phyloP scores from a whole-genome alignment of 2,113 vertebrate species.

The Misgurnus anguillicaudatus region DNA sequence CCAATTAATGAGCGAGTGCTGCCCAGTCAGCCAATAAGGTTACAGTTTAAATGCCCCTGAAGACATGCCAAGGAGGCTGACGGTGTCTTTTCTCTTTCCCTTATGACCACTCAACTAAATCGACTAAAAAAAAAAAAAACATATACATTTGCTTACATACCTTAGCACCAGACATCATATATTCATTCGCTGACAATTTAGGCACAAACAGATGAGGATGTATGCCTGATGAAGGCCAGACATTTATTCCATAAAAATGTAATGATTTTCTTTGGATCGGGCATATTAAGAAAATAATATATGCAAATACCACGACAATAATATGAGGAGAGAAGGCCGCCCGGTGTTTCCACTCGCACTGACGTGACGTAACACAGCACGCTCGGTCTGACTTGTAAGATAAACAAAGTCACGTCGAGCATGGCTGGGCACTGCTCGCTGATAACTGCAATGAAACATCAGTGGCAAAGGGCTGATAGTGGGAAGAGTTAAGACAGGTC shows the following conservation, averaged over 20 bases:
- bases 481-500: slow-evolving; percentile 17
- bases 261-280: background rate
- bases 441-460: slow-evolving; percentile 1
- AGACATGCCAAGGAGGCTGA: slow-evolving; percentile 19
- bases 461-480: background rate
- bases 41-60: slow-evolving; percentile 42
- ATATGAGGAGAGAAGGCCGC: background rate
- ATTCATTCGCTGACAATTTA: background rate
- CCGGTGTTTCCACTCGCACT: background rate
- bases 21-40: slow-evolving; percentile 58
- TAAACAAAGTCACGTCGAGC: slow-evolving; percentile 10
- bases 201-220: background rate
- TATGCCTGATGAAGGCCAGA: background rate
- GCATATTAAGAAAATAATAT: background rate
- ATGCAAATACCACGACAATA: background rate
- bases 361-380: background rate
- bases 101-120: slow-evolving; percentile 4
- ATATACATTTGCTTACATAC: background rate
- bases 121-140: background rate
- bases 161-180: background rate
- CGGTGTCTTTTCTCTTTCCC: slow-evolving; percentile 16
- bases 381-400: background rate
- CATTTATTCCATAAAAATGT: background rate
- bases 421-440: background rate
- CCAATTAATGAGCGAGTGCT: slow-evolving; percentile 71